Base-by-base conservation (phyloP, 2,888 invertebrate genomes). In the Tipula confusa region DNA sequence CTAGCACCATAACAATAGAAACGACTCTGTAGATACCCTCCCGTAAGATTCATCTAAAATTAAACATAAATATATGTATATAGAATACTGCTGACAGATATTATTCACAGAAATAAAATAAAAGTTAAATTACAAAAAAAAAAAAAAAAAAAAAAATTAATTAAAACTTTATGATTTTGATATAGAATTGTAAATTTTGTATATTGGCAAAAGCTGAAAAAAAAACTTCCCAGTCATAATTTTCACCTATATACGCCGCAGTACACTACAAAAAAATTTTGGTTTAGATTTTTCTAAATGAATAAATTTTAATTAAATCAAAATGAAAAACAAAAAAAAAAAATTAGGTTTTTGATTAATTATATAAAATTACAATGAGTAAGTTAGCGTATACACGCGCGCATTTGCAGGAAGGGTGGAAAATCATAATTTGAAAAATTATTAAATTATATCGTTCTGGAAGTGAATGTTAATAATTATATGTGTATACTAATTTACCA, bases 241-340 rank as follows among this genome's bases (percentile, higher is more conserved):
- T 43, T 43, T 43, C 43, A 43, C n/a, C 64, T 24, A 64, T 24
- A 64, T 9, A 18, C 64, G 24, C 38, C 38, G 13, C 7, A 3
- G 31, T 31, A n/a, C n/a, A 64, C 18, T 9, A 64, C 64, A 24
- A 24, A n/a, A n/a, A n/a, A n/a, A n/a, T 33, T 64, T 64, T 64
- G 9, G 9, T 7, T 18, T 64, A 64, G 64, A 64, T 64, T 64
- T 64, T 64, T 64, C 64, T 64, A 64, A 64, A 64, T 24, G 64
- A 64, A 64, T 64, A 64, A 64, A 64, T 64, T 64, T 64, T 64
- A 64, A 64, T 64, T 64, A 64, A 64, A 64, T 24, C 11, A 64
- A 64, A 64, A 64, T 64, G 64, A 64, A 64, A 38, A 13, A 13
- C 11, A 3, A 31, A 3, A 31, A 31, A 31, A 31, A 31, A 38